These are phyloP conservation scores for Allygus modestus DNA, from an alignment of 2,888 invertebrate genomes.

Conservation along the genomic window DNA sequence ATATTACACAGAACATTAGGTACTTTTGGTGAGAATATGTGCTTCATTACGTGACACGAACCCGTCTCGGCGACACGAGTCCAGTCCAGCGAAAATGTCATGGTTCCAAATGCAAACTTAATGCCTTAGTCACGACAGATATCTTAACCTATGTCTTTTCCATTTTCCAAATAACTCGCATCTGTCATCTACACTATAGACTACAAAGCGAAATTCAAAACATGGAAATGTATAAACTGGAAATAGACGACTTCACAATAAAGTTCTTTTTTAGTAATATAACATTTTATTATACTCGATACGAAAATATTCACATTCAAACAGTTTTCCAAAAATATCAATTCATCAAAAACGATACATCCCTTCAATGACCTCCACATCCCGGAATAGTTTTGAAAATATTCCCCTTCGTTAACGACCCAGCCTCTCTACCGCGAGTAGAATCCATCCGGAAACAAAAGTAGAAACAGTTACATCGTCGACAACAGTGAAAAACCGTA, in stretches of 20 bases:
- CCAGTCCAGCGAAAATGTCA: neutral
- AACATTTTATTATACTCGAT: neutral
- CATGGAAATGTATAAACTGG: conserved; percentile 57
- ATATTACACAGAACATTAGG: conserved; percentile 18
- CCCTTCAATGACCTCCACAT: neutral
- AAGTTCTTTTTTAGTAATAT: conserved; percentile 23
- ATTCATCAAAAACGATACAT: conserved; percentile 19
- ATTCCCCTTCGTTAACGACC: neutral
- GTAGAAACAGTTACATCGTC: neutral
- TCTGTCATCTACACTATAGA: conserved; percentile 34
- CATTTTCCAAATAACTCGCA: conserved; percentile 47
- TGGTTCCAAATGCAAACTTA: conserved; percentile 40
- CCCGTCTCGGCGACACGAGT: neutral
- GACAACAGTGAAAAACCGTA: conserved; percentile 16
- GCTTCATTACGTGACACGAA: conserved; percentile 6
- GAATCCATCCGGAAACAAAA: neutral
- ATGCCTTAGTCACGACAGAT: neutral
- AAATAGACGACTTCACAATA: conserved; percentile 43
- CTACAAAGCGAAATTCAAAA: conserved; percentile 53
- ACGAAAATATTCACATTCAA: conserved; percentile 20
- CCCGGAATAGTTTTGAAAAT: neutral
- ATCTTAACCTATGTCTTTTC: conserved; percentile 54
- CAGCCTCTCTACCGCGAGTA: neutral
- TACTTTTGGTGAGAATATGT: conserved; percentile 22
- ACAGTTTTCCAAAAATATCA: neutral